phyloP scores from a whole-genome alignment of 2,888 invertebrate species.

The Acleris laterana region DNA sequence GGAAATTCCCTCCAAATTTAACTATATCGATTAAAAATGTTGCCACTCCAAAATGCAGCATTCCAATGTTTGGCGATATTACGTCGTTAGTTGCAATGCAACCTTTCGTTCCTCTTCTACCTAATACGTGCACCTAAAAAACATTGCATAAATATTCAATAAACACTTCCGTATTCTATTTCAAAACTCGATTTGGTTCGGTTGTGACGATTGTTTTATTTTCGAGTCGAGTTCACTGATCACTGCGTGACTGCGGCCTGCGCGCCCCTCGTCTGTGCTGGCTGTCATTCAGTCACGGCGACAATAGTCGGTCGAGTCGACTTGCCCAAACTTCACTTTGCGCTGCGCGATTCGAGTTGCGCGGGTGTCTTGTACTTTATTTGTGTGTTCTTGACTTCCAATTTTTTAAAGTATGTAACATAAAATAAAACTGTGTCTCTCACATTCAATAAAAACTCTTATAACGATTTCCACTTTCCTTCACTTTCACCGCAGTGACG shows the following conservation, averaged over 20 bases:
- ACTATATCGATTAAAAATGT: slow-evolving; percentile 4
- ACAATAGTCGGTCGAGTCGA: slow-evolving; percentile 14
- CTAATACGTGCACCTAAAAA: no score
- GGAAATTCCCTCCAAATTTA: no score
- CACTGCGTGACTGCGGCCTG: no score
- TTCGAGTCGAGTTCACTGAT: no score
- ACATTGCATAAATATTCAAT: no score
- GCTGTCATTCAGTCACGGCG: slow-evolving; percentile 13
- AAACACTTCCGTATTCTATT: no score
- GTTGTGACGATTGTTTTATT: slow-evolving; percentile 5
- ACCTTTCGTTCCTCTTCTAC: no score
- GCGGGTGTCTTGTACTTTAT: slow-evolving; percentile 13
- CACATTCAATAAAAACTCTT: not conserved
- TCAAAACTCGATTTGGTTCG: slow-evolving; percentile 4
- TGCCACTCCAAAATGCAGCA: not conserved
- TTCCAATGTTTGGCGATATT: no score
- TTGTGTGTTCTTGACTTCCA: not conserved
- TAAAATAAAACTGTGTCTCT: not conserved
- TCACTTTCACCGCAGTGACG: slow-evolving; percentile 35
- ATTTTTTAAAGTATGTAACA: not conserved
- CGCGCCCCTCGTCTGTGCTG: no score
- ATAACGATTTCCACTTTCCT: slow-evolving; percentile 28
- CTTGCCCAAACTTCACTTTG: slow-evolving; percentile 24
- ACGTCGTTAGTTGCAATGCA: no score
- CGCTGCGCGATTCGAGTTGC: slow-evolving; percentile 27